phyloP scores from a whole-genome alignment of 2,888 invertebrate genomes.

The Smittia aterrima region DNA sequence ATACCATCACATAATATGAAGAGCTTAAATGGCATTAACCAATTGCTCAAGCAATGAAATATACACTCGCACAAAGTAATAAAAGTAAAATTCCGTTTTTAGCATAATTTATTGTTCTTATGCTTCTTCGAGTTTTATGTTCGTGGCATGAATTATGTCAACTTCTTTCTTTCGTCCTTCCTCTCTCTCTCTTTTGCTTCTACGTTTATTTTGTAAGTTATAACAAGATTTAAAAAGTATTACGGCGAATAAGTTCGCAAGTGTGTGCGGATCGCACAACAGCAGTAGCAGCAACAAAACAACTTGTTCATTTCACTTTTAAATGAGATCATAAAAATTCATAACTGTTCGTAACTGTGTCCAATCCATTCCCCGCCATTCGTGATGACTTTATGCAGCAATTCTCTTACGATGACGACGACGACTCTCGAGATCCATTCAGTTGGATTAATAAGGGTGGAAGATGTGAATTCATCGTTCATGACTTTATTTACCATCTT shows the following conservation, averaged over 20 bases:
- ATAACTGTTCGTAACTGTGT: slow-evolving; percentile 42
- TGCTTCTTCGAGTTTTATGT: slow-evolving; percentile 40
- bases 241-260: slow-evolving; percentile 25
- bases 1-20: slow-evolving; percentile 33
- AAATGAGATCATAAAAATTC: slow-evolving; percentile 41
- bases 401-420: slow-evolving; percentile 25
- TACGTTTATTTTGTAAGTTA: slow-evolving; percentile 35
- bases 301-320: slow-evolving; percentile 28
- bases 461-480: slow-evolving; percentile 37
- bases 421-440: slow-evolving; percentile 23
- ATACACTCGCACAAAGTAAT: slow-evolving; percentile 36
- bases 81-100: slow-evolving; percentile 40
- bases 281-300: slow-evolving; percentile 10
- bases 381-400: slow-evolving; percentile 40
- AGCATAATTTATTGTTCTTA: slow-evolving; percentile 41
- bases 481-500: slow-evolving; percentile 40
- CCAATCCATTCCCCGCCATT: slow-evolving; percentile 39
- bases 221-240: slow-evolving; percentile 41
- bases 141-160: slow-evolving; percentile 41
- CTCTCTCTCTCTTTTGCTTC: not conserved
- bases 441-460: slow-evolving; percentile 38
- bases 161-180: not conserved
- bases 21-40: slow-evolving; percentile 40
- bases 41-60: slow-evolving; percentile 24
- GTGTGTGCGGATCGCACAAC: slow-evolving; percentile 24